Base-by-base conservation (phyloP, 1,140 invertebrate genomes). In the Manduca sexta region DNA sequence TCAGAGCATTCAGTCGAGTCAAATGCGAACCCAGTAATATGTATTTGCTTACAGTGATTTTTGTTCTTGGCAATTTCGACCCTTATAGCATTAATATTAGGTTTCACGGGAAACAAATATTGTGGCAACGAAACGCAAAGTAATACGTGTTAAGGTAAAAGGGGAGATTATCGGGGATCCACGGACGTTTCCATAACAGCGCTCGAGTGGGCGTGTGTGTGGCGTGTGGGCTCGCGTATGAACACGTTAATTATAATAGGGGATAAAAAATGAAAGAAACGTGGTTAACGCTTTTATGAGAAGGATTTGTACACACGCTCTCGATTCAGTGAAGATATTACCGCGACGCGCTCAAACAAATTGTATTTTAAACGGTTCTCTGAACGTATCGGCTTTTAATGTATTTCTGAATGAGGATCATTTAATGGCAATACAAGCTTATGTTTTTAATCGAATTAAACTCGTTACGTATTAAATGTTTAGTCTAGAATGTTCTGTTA, bases 1-100 rank as follows among this genome's bases (percentile, higher is more conserved):
- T 65, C 54, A 52, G 46, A 52, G 45, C 49, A 52, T 57, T 57
- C 45, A 49, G 34, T 16, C 39, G 46, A 16, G 31, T 52, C 29
- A 52, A 57, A 49, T 47, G 35, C 18, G 38, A 41, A 41, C 16
- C 45, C 29, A 44, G 21, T 40, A 21, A 21, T 12, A 48, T 49
- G 39, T 31, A 39, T 53, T 45, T 55, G 47, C 52, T 14, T 13
- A 16, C 45, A 40, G 37, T 45, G 21, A 51, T 33, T 34, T 14
- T 45, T n/a, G 37, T 33, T 18, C 26, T 26, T 29, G 40, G 38
- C 44, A 2, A 54, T 45, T 59, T 44, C 35, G n/a, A 10, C 14
- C 44, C 38, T 53, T 53, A 49, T 46, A 11, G 18, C 18, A 8
- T 30, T 29, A 12, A 16, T 11, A 34, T 39, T 50, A 43, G 35